Base-by-base conservation (phyloP, 2,797 vertebrate species). In the Oryzias dopingdopingensis region DNA sequence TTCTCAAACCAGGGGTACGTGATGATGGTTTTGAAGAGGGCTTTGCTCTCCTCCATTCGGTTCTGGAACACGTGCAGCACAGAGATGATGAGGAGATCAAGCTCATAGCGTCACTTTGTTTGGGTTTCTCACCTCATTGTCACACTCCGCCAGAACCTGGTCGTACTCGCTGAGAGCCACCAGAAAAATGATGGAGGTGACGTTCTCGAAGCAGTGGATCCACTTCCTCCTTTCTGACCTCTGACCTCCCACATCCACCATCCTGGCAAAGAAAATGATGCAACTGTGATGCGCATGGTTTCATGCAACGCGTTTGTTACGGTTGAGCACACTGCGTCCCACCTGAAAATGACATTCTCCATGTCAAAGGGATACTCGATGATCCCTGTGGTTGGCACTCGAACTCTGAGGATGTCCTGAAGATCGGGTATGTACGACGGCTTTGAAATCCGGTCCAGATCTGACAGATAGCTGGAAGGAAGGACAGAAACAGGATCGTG, bases 171-270 rank as follows among this genome's bases (percentile, higher is more conserved):
- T 96, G 76, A 97, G 85, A 2, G 95, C 94, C 84, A 95, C 94
- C 81, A 97, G 85, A 81, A 97, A 96, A 86, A 97, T 97, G 43
- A 96, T 95, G 81, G 95, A 98, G 29, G 94, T 97, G 79, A 97
- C 94, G 6, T 93, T 96, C 89, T 96, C 95, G 65, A 96, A 97
- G 84, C 95, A 96, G 77, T 96, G 94, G 77, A 98, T 96, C 95
- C 95, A 96, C 72, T 96, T 96, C 77, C 95, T 93, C 78, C 94
- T 87, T 86, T 96, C 96, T 43, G 94, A 97, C 83, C 94, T 92
- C 80, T 96, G 96, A 80, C 95, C 94, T 22, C 94, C 96, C 1
- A 95, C 95, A 42, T 96, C 95, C 81, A 97, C 95, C 93, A 98
- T 96, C 76, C 93, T 94, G 76, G 13, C 52, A 23, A 5, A 18